Percentiles rank a stretch among this genome's conserved stretches.
These are phyloP conservation scores for Pogonocichla stellata DNA, from an alignment of 2,113 vertebrate genomes.

Conservation along the genomic window DNA sequence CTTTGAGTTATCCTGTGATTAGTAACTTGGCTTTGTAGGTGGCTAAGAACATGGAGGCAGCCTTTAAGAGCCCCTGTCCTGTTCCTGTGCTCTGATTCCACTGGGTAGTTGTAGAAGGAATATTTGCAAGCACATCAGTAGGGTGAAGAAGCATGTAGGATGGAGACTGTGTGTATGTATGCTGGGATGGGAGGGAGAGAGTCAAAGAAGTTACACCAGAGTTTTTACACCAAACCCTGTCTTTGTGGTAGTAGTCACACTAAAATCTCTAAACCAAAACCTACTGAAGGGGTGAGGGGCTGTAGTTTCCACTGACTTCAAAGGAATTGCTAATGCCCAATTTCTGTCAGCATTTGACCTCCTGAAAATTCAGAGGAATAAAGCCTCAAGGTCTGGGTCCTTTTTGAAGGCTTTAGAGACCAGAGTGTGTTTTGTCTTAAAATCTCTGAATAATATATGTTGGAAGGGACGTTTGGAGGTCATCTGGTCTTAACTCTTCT, in stretches of 20 bases:
- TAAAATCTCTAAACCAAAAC: not conserved
- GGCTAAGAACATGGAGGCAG: not conserved
- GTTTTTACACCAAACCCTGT: not conserved
- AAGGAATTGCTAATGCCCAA: constrained; percentile 1
- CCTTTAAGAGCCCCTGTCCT: not conserved
- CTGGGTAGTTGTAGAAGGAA: not conserved
- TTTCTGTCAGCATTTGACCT: constrained; percentile 19
- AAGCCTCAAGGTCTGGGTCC: not conserved
- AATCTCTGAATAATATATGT: constrained; percentile 23
- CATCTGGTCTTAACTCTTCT: not conserved
- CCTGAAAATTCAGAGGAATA: constrained; percentile 15
- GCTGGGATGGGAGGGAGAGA: not conserved
- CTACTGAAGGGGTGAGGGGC: not conserved
- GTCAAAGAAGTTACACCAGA: not conserved
- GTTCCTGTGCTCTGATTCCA: not conserved
- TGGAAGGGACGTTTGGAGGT: constrained; percentile 8
- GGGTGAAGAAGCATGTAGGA: not conserved
- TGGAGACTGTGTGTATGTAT: not conserved
- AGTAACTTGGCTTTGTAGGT: not conserved
- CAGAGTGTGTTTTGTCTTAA: not conserved
- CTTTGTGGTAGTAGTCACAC: not conserved
- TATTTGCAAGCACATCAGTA: not conserved
- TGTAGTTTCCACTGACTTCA: not conserved
- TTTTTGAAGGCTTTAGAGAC: not conserved
- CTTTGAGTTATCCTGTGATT: not conserved